Evolutionary conservation across 2,797 vertebrate genomes (phyloP).

Genomic region (Caiman crocodilus): DNA sequence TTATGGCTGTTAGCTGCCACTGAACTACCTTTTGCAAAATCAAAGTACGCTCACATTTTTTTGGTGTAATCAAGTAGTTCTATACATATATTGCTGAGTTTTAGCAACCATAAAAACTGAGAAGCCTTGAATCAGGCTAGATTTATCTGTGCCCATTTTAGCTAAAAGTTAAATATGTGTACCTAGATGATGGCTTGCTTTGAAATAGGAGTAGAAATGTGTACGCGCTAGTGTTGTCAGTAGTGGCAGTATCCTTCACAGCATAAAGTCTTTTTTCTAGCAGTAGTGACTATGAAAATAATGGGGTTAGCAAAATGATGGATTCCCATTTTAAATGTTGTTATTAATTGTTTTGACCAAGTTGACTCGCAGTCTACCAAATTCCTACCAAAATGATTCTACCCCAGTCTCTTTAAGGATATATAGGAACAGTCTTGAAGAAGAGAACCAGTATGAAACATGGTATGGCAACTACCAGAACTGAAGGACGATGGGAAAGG

Average conservation of each 20-base stretch:
- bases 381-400: no score
- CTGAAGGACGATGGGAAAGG: neutral
- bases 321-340: neutral
- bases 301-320: neutral
- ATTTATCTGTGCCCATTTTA: neutral
- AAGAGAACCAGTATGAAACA: neutral
- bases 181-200: neutral
- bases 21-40: neutral
- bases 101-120: neutral
- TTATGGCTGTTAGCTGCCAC: neutral
- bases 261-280: neutral
- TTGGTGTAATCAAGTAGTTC: neutral
- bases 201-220: neutral
- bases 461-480: neutral
- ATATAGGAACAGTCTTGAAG: neutral
- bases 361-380: neutral
- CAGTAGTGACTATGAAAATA: neutral
- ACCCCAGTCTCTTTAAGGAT: neutral
- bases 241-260: neutral
- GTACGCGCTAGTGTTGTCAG: neutral
- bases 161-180: neutral
- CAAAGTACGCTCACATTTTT: neutral
- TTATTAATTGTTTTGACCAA: neutral
- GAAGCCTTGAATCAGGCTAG: fast-evolving
- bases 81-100: fast-evolving